Evolutionary conservation across 2,888 invertebrate species (phyloP).

Genomic region (Antheraea yamamai): DNA sequence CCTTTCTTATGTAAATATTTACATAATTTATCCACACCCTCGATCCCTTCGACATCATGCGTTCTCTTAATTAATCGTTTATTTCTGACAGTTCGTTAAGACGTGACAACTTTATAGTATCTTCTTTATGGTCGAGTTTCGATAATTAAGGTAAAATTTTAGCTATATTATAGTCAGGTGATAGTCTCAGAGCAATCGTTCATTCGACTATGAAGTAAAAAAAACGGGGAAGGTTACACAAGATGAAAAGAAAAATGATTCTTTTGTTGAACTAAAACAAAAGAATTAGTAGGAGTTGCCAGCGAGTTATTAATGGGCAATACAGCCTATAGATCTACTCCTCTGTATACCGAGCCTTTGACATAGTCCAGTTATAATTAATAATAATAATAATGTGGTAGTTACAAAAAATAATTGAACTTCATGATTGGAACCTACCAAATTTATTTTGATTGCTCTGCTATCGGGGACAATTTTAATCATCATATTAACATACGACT

Average conservation of each 20-base stretch:
- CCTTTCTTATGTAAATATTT: slow-evolving; percentile 1
- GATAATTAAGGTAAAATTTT: not conserved
- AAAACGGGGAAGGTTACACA: not conserved
- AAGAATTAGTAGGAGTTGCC: not conserved
- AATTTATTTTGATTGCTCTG: not conserved
- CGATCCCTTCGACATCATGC: not conserved
- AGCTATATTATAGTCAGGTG: not conserved
- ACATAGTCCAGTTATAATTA: not conserved
- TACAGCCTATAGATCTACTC: not conserved
- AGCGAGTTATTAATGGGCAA: not conserved
- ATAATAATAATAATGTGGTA: not conserved
- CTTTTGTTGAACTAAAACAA: slow-evolving; percentile 4
- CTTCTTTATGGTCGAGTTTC: not conserved
- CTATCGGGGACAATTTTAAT: not conserved
- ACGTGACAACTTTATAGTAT: not conserved
- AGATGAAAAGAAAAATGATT: not conserved
- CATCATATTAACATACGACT: not conserved
- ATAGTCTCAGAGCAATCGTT: not conserved
- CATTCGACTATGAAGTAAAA: not conserved
- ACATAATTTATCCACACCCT: not conserved
- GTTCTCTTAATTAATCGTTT: not conserved
- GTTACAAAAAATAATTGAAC: not conserved
- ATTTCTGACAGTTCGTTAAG: not conserved
- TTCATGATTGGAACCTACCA: not conserved
- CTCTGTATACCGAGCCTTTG: not conserved